Base-by-base conservation (phyloP, 2,888 invertebrate species). In the Incurvaria masculella region DNA sequence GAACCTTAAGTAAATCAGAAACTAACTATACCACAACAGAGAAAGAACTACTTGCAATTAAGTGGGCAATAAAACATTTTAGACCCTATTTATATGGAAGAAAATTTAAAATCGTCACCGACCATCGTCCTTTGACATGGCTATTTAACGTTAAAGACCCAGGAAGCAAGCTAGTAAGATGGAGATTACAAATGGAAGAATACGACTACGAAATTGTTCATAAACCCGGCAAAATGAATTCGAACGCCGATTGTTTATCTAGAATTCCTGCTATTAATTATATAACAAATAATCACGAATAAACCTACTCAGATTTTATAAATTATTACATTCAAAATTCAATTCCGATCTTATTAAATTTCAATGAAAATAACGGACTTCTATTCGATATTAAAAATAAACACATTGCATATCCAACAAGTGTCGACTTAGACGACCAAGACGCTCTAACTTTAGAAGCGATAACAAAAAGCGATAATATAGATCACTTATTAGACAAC, bases 91-190 rank as follows among this genome's bases (percentile, higher is more conserved):
- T n/a, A n/a, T n/a, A n/a, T n/a, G n/a, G n/a, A n/a, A n/a, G n/a
- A n/a, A n/a, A n/a, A 45, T 63, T 64, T 45, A 54, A 27, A 5
- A 54, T 63, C 16, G 51, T 58, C 2, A 64, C 60, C 1, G 61
- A 62, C 49, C 61, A 62, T 43, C 47, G 47, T n/a, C n/a, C n/a
- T n/a, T n/a, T n/a, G n/a, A n/a, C n/a, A n/a, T 62, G 61, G 60
- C 48, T 60, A 2, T 48, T 58, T 18, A 47, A 55, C 4, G 53
- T 56, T 1, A 58, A 56, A 47, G 60, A 62, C 44, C 59, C 61
- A 1, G 53, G 54, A 3, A 57, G 57, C 2, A 50, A 57, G 23
- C 33, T 62, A 41, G 49, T 56, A 3, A 43, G 58, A 18, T 64
- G 61, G 62, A 40, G 57, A 5, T 44, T 63, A 4, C 49, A 53